Evolutionary conservation across 2,888 invertebrate species (phyloP).

Genomic region (Xestia c-nigrum): DNA sequence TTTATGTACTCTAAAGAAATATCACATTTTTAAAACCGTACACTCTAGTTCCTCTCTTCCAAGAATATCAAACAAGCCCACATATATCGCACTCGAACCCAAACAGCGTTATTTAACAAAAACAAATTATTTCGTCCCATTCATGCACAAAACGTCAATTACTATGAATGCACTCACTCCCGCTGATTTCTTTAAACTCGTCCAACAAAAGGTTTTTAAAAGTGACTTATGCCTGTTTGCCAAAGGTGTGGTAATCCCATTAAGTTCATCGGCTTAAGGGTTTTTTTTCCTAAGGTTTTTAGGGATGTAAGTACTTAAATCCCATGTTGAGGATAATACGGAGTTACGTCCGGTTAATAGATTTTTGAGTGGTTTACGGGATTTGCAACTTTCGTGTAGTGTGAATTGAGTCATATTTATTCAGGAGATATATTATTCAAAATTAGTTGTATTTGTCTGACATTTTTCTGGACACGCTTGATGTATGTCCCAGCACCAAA

Average conservation of each 20-base stretch:
- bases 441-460: too few relatives aligned
- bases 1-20: too few relatives aligned
- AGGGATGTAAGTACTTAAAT: conserved; percentile 25
- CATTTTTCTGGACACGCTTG: too few relatives aligned
- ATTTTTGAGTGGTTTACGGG: background rate
- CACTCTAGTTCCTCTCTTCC: conserved; percentile 35
- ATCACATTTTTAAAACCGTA: too few relatives aligned
- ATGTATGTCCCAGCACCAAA: too few relatives aligned
- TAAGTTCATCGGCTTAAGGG: conserved; percentile 67
- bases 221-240: conserved; percentile 77
- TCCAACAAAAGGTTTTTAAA: conserved; percentile 79
- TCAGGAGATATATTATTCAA: too few relatives aligned
- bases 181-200: conserved; percentile 77
- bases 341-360: conserved; percentile 28
- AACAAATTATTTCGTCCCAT: conserved; percentile 72
- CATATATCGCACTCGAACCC: conserved; percentile 54
- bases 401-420: background rate
- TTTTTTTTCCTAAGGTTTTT: conserved; percentile 48
- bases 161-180: conserved; percentile 73
- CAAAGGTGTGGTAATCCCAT: conserved; percentile 78
- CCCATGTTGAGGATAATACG: conserved; percentile 13
- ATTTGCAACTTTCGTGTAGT: background rate
- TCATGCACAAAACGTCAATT: conserved; percentile 68
- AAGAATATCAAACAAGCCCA: conserved; percentile 51
- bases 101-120: conserved; percentile 64